Base-by-base conservation (phyloP, 1,140 invertebrate genomes). In the Ceratoteleas bidentatus region DNA sequence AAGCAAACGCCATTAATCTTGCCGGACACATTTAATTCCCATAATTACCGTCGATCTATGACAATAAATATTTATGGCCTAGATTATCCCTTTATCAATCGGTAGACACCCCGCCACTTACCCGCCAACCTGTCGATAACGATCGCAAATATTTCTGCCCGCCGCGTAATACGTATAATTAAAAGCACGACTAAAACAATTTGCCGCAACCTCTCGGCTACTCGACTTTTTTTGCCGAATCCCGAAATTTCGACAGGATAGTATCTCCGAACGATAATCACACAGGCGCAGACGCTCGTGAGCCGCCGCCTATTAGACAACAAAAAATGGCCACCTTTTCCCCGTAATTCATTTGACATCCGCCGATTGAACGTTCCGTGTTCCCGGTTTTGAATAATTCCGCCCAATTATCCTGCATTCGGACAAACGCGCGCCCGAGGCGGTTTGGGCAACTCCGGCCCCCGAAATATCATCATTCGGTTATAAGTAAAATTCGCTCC, bases 401-500 rank as follows among this genome's bases (percentile, higher is more conserved):
- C 13, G 24, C 0, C 40, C 40, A 61, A 76, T 65, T 62, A 58
- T 57, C 54, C 24, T 24, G 43, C 45, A 65, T 73, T 68, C 36
- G 52, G 33, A 60, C 69, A 77, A 83, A 82, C 76, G 77, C 79
- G 83, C 80, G 74, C 75, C 66, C 81, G 84, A 1, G 24, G 40
- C 40, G n/a, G n/a, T 43, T 43, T 43, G 40, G n/a, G n/a, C n/a
- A 43, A 43, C 9, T 43, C 9, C 40, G 40, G 40, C 40, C 8
- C 9, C 40, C 40, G 40, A 43, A 43, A 43, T 43, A 43, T 43
- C 40, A 43, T 43, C 8, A 43, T 43, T 43, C n/a, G 40, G 40
- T 24, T n/a, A 1, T 43, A 43, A 43, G 40, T 43, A 43, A 43
- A 43, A 1, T 24, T 1, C 24, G 24, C 24, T 4, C 24, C 24